Conservation (phyloP, 2,888 invertebrate genomes). For the Lasioglossum vierecki region DNA sequence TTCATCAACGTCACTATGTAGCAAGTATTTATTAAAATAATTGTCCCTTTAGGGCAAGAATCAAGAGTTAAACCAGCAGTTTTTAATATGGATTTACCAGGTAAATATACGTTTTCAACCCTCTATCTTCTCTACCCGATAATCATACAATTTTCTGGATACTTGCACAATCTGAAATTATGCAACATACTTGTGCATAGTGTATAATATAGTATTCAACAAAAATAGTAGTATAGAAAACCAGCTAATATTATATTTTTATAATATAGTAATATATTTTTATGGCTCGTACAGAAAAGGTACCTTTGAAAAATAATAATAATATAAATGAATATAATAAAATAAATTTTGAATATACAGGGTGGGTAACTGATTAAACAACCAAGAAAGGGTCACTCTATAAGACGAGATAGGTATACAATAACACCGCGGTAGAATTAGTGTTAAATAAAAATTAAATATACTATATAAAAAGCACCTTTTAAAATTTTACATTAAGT, state of each 20-base stretch:
- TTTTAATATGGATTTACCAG: background rate
- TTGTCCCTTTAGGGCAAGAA: background rate
- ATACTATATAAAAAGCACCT: too few species aligned
- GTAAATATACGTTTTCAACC: background rate
- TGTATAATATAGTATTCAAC: background rate
- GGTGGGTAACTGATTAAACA: too few species aligned
- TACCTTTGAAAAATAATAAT: too few species aligned
- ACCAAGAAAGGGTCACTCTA: too few species aligned
- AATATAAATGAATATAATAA: too few species aligned
- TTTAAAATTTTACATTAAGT: too few species aligned
- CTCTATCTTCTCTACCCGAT: background rate
- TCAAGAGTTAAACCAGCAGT: background rate
- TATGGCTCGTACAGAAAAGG: too few species aligned
- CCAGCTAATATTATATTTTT: background rate
- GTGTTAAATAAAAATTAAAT: too few species aligned
- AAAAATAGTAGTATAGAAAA: background rate
- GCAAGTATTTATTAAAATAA: background rate
- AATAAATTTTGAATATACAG: too few species aligned
- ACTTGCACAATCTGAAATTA: background rate
- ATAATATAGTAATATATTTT: too few species aligned
- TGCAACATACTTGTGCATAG: background rate
- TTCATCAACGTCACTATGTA: background rate
- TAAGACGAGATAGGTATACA: too few species aligned
- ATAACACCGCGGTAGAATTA: too few species aligned
- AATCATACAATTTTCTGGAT: slow-evolving; percentile 3